phyloP scores from a whole-genome alignment of 1,140 invertebrate species.

The Stegodyphus mimosarum region DNA sequence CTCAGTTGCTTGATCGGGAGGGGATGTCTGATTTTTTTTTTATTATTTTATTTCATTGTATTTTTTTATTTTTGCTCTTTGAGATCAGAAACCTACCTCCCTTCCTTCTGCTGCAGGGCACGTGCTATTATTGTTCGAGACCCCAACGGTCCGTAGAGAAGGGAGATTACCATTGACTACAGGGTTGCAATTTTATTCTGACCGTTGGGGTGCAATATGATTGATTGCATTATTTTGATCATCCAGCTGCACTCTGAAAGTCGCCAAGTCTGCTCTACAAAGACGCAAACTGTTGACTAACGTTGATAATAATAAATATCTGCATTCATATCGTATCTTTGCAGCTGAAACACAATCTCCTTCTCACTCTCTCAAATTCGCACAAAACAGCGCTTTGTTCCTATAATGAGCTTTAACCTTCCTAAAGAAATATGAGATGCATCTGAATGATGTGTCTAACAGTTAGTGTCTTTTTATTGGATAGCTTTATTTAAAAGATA shows the following conservation, averaged over 20 bases:
- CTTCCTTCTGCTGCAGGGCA: conserved; percentile 12
- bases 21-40: background rate
- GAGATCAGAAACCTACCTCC: background rate
- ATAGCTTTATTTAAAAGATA: too few species aligned
- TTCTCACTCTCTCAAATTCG: background rate
- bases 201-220: conserved; percentile 49
- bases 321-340: background rate
- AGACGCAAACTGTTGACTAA: background rate
- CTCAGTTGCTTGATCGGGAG: background rate
- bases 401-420: too few species aligned
- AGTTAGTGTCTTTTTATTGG: too few species aligned
- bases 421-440: too few species aligned
- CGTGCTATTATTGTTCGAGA: conserved; percentile 48
- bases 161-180: conserved; percentile 40
- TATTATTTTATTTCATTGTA: too few species aligned
- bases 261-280: conserved; percentile 9
- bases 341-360: background rate
- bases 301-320: background rate
- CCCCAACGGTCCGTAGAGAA: conserved; percentile 22
- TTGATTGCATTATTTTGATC: conserved; percentile 45
- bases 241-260: conserved; percentile 19
- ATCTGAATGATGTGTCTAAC: too few species aligned
- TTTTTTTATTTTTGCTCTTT: conserved; percentile 1
- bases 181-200: conserved; percentile 46
- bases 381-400: background rate